Percentiles rank a stretch among this genome's conserved stretches.
These are phyloP conservation scores for Chrysotoxum bicinctum DNA, from an alignment of 2,888 invertebrate species.

Conservation along the genomic window DNA sequence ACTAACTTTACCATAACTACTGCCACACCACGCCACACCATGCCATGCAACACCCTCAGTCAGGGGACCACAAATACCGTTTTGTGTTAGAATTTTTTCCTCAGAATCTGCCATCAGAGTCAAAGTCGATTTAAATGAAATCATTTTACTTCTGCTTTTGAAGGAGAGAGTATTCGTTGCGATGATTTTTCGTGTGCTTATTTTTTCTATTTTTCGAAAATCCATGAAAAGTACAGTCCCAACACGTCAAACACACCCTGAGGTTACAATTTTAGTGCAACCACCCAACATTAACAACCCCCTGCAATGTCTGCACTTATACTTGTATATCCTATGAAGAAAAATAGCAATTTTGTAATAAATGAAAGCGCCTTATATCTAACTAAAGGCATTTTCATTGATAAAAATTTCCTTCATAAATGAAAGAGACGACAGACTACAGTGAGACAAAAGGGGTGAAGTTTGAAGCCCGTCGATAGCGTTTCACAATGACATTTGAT, in stretches of 20 bases:
- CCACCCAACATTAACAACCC: constrained; percentile 19
- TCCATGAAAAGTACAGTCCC: constrained; percentile 24
- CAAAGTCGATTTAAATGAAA: constrained; percentile 17
- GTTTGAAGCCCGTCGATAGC: constrained; percentile 45
- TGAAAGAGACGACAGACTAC: neutral
- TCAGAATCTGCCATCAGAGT: neutral
- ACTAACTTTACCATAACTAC: constrained; percentile 15
- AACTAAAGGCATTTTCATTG: constrained; percentile 44
- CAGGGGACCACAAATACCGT: constrained; percentile 1
- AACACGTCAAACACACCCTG: neutral
- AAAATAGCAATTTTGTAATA: constrained; percentile 53
- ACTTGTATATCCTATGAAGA: neutral
- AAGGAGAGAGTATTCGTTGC: neutral
- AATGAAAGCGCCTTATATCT: constrained; percentile 35
- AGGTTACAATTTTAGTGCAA: constrained; percentile 14
- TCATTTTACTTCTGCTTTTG: constrained; percentile 4
- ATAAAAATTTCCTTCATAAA: constrained; percentile 5
- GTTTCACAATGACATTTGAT: constrained; percentile 49
- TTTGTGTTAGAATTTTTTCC: constrained; percentile 21
- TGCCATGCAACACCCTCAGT: neutral
- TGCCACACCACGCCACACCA: neutral
- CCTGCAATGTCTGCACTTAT: constrained; percentile 17
- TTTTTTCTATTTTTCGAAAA: neutral
- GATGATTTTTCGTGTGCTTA: neutral
- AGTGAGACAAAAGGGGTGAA: constrained; percentile 41